Conservation (phyloP, 2,888 invertebrate genomes). For the Pasiphila rectangulata region DNA sequence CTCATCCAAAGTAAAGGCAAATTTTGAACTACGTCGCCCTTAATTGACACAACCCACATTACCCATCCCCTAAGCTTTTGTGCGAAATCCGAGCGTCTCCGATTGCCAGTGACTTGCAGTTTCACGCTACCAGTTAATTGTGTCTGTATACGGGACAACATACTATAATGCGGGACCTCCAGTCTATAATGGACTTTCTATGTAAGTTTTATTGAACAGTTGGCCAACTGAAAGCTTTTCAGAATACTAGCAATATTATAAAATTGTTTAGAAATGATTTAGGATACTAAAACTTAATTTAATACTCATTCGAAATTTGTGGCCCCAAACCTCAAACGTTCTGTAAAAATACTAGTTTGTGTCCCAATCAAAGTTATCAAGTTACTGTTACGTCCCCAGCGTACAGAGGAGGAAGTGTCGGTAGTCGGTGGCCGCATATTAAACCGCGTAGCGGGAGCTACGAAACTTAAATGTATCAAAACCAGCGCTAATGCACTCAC, state of each 20-base stretch:
- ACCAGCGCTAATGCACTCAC: conserved; percentile 44
- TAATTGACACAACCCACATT: conserved; percentile 43
- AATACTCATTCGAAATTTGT: neutral
- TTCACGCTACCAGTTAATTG: conserved; percentile 67
- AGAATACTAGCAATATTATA: no score
- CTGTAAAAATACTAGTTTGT: neutral
- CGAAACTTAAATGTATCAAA: conserved; percentile 48
- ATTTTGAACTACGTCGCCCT: conserved; percentile 29
- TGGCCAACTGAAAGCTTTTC: conserved; percentile 5
- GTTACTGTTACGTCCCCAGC: neutral
- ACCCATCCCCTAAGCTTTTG: conserved; percentile 57
- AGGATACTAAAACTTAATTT: no score
- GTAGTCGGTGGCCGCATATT: conserved; percentile 27
- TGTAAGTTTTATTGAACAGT: conserved; percentile 9
- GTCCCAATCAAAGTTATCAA: neutral
- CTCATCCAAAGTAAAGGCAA: neutral
- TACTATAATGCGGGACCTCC: conserved; percentile 6
- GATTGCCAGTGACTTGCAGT: conserved; percentile 74
- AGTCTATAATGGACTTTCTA: conserved; percentile 7
- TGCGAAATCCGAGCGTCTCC: conserved; percentile 66
- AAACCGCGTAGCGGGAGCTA: conserved; percentile 45
- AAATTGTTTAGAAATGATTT: no score
- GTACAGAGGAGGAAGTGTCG: conserved; percentile 8
- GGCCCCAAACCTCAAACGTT: no score
- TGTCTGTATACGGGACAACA: conserved; percentile 40